Conservation (phyloP, 2,888 invertebrate species). For the Dysmachus trigonus region DNA sequence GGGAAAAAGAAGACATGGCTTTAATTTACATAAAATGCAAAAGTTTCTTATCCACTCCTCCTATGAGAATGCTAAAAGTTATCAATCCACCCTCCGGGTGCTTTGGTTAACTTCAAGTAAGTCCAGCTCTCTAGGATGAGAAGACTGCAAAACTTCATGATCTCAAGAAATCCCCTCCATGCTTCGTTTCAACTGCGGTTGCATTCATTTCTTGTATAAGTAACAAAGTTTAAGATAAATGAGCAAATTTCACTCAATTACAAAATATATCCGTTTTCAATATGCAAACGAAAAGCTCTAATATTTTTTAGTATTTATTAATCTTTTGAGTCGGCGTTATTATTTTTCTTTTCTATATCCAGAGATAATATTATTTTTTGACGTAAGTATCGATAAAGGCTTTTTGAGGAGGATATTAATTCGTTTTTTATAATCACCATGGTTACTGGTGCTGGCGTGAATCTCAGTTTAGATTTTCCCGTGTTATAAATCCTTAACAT, state of each 20-base stretch:
- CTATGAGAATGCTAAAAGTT: constrained; percentile 26
- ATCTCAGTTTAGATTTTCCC: too few relatives aligned
- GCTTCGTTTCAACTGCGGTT: background rate
- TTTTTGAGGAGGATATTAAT: too few relatives aligned
- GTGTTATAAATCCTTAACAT: too few relatives aligned
- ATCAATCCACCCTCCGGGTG: constrained; percentile 45
- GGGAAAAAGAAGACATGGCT: constrained; percentile 46
- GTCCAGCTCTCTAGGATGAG: background rate
- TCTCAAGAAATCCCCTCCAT: background rate
- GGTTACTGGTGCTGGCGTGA: too few relatives aligned
- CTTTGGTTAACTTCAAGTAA: constrained; percentile 47
- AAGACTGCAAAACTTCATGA: background rate
- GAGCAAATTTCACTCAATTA: background rate
- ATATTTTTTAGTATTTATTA: background rate
- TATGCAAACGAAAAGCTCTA: background rate
- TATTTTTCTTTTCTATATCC: too few relatives aligned
- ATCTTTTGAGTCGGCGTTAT: too few relatives aligned
- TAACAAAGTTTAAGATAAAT: background rate
- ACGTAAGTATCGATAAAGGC: too few relatives aligned
- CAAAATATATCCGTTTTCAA: background rate
- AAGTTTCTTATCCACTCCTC: constrained; percentile 45
- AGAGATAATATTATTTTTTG: too few relatives aligned
- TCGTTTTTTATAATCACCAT: too few relatives aligned
- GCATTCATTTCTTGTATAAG: background rate
- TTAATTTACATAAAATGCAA: constrained; percentile 50